Evolutionary conservation across 2,797 vertebrate species (phyloP), one percentile per base, ranked within the genome.

Genomic region (Otolemur crassicaudatus): DNA sequence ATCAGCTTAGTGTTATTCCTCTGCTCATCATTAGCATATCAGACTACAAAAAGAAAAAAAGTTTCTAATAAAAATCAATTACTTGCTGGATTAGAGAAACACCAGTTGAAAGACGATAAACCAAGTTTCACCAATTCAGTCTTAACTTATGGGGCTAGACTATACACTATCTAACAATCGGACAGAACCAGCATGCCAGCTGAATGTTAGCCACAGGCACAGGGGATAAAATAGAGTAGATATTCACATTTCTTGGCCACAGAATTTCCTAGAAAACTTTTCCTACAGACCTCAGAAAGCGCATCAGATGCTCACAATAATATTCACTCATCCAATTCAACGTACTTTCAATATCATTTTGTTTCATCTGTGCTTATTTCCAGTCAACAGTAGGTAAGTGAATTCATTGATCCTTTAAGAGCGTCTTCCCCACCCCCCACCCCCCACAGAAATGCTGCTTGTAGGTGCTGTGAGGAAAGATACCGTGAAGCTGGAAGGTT

Each of bases 61-160:
- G 31, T 43, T 86, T 43, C 46, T 84, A 60, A 81, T 40, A 73
- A n/a, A 82, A 31, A 65, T 76, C 63, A 83, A 29, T 86, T 49
- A 53, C 67, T 75, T 92, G 34, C 13, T 40, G 60, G 14, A 93
- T 75, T 27, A 85, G 72, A 77, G 90, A 92, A 95, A 90, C n/a
- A 77, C 22, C 37, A 25, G 23, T 14, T 67, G 20, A 19, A 63
- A 11, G 27, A 17, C 16, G 7, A 20, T 84, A 77, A 89, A 90
- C 7, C 37, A 14, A 85, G 25, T 69, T 73, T 29, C n/a, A 40
- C 34, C 29, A 67, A 56, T 65, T 73, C 53, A 40, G 0, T 81
- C 65, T 84, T 84, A 67, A 81, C 19, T 8, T 40, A 61, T 43
- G 7, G 34, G 14, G 13, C 8, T 25, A 72, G 73, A 76, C 61